Conservation (phyloP, 2,888 invertebrate species). For the Electrophaes corylata region DNA sequence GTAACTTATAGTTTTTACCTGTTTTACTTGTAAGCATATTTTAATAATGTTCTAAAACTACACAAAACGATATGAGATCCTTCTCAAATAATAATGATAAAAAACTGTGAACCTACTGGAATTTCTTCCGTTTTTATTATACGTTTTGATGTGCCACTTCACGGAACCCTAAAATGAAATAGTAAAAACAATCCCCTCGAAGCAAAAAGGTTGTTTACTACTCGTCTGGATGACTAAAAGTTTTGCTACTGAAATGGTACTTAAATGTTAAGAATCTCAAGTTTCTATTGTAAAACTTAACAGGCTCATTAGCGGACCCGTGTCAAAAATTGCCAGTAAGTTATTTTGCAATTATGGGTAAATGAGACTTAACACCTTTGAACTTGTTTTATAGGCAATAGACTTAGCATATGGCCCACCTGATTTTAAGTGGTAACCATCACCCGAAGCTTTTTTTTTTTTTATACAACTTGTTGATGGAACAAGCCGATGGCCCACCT, state of each 20-base stretch:
- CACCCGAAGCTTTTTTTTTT: too few relatives aligned
- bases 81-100: background rate
- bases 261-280: constrained; percentile 49
- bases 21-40: too few relatives aligned
- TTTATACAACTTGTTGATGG: too few relatives aligned
- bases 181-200: constrained; percentile 62
- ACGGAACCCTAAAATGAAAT: constrained; percentile 54
- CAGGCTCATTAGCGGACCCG: constrained; percentile 30
- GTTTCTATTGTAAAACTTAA: constrained; percentile 44
- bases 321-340: constrained; percentile 15
- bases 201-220: constrained; percentile 72
- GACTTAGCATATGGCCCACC: too few relatives aligned
- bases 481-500: too few relatives aligned
- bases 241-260: constrained; percentile 57
- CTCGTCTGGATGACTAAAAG: constrained; percentile 74
- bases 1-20: too few relatives aligned
- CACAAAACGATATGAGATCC: too few relatives aligned
- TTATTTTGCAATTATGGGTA: too few relatives aligned
- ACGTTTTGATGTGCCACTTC: constrained; percentile 3
- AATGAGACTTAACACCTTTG: too few relatives aligned
- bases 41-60: too few relatives aligned
- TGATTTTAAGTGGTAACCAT: too few relatives aligned
- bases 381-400: too few relatives aligned
- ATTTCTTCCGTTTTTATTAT: background rate
- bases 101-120: background rate